Percentiles rank a stretch among this genome's conserved stretches.
Conservation (phyloP, 2,888 invertebrate species). For the Elgonia sp. region DNA sequence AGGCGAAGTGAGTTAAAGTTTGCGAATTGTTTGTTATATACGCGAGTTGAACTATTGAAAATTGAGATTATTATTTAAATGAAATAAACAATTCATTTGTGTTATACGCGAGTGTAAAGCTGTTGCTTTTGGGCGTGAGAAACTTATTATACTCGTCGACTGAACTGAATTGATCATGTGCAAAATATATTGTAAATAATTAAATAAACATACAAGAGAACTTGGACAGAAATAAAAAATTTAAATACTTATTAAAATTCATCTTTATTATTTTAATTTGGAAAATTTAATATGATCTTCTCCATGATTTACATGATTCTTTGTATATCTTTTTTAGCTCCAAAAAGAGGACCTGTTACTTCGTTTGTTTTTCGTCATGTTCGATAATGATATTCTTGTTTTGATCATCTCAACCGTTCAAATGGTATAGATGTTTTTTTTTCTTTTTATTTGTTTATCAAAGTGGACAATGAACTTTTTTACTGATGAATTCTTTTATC, state of each 20-base stretch:
- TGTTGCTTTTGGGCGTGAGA: slow-evolving; percentile 60
- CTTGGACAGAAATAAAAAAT: slow-evolving; percentile 52
- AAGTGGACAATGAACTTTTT: too few species aligned
- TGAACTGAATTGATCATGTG: slow-evolving; percentile 55
- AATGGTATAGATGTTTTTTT: too few species aligned
- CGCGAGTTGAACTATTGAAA: slow-evolving; percentile 34
- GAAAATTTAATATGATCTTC: too few species aligned
- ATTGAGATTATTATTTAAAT: slow-evolving; percentile 42
- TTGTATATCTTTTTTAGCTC: too few species aligned
- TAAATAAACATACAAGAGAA: slow-evolving; percentile 42
- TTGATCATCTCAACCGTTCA: too few species aligned
- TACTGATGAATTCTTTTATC: too few species aligned
- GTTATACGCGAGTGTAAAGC: slow-evolving; percentile 49
- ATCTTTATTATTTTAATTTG: not conserved
- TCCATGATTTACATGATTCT: too few species aligned
- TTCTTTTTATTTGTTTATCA: too few species aligned
- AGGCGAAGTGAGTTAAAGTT: slow-evolving; percentile 42
- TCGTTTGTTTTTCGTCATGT: too few species aligned
- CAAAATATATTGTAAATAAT: slow-evolving; percentile 48
- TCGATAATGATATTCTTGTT: too few species aligned
- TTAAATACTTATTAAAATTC: slow-evolving; percentile 50
- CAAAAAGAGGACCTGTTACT: too few species aligned
- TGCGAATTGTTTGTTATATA: slow-evolving; percentile 50
- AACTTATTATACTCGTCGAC: slow-evolving; percentile 50
- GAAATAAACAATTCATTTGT: slow-evolving; percentile 40